These are phyloP conservation scores for Halcyon badia DNA, from an alignment of 2,797 vertebrate species.

Conservation along the genomic window DNA sequence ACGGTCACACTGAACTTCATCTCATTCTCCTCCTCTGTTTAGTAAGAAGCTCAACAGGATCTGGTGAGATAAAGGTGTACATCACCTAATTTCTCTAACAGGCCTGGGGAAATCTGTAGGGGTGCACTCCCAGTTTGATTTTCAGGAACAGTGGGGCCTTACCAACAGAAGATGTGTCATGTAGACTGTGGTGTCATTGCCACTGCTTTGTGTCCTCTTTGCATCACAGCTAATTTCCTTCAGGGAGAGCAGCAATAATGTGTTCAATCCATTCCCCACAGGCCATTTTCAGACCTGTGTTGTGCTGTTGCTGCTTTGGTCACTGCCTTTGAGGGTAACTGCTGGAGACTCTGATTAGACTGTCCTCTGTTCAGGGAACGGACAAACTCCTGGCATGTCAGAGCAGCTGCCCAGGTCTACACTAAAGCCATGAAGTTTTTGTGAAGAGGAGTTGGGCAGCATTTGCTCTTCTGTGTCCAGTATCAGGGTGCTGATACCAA, in stretches of 20 bases:
- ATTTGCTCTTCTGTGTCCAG: neutral
- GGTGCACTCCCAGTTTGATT: neutral
- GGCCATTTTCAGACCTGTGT: neutral
- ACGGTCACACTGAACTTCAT: neutral
- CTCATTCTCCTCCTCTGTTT: neutral
- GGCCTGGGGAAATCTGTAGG: neutral
- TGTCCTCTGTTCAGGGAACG: neutral
- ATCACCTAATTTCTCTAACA: neutral
- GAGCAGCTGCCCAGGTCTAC: neutral
- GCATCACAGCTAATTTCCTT: neutral
- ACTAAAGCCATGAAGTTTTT: neutral
- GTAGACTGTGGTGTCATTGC: fast-evolving
- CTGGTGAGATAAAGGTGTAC: neutral
- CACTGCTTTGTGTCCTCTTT: neutral
- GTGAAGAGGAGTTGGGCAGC: neutral
- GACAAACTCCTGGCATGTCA: neutral
- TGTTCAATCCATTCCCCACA: fast-evolving
- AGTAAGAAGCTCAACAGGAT: neutral
- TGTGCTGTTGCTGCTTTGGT: neutral
- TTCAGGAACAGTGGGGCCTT: neutral
- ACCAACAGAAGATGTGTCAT: neutral
- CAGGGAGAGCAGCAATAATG: neutral
- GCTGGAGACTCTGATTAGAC: neutral
- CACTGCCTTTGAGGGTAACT: neutral
- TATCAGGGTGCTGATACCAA: neutral